Evolutionary conservation across 64 coral and sea anemone genomes (phyloP).

Genomic region (Cladopsammia gracilis): DNA sequence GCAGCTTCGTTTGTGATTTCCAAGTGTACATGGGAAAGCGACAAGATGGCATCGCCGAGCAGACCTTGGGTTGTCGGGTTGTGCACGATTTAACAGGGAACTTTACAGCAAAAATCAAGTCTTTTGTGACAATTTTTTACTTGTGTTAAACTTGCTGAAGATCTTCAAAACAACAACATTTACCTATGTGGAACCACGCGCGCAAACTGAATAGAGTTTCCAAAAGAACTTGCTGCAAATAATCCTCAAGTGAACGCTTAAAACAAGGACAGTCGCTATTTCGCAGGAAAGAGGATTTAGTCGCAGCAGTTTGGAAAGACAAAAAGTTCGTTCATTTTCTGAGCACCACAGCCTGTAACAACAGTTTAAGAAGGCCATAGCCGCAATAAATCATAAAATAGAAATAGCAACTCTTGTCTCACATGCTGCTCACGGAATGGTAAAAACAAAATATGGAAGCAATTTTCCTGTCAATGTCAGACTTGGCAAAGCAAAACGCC

Average conservation of each 20-base stretch:
- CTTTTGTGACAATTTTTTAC: conserved; percentile 7
- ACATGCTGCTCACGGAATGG: conserved; percentile 4
- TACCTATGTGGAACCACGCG: conserved; percentile 9
- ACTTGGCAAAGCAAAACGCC: no score
- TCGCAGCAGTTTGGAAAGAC: background rate
- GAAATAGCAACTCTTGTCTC: conserved; percentile 18
- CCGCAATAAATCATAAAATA: conserved; percentile 39
- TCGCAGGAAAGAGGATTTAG: background rate
- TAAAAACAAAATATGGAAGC: conserved; percentile 41
- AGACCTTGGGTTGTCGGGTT: conserved; percentile 49
- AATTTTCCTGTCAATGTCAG: conserved; percentile 27
- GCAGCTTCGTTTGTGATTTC: conserved; percentile 52
- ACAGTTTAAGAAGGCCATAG: conserved; percentile 19
- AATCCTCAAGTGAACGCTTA: background rate
- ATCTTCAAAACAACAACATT: background rate
- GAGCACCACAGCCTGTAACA: background rate
- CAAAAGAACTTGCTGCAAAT: background rate
- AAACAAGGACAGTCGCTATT: background rate
- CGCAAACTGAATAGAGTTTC: conserved; percentile 4
- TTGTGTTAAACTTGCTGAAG: background rate
- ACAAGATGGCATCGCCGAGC: conserved; percentile 38
- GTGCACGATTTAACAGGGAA: conserved; percentile 15
- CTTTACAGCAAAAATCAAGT: background rate
- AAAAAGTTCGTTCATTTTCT: conserved; percentile 17
- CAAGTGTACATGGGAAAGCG: conserved; percentile 67